These are phyloP conservation scores for Perccottus glenii DNA, from an alignment of 2,113 vertebrate species.

Conservation along the genomic window DNA sequence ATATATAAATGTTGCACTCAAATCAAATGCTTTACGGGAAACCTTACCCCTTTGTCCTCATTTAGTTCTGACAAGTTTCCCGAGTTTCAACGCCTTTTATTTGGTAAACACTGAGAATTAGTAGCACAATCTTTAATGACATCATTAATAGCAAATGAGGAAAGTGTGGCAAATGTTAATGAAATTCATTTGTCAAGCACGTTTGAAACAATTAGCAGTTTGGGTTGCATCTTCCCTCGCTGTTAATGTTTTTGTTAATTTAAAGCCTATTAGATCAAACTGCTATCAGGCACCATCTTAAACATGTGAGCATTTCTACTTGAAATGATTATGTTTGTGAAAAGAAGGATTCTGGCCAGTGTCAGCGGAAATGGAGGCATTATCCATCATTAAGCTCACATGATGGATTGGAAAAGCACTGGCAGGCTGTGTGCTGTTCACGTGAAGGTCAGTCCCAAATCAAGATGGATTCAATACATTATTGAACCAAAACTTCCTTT, in stretches of 20 bases:
- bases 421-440: slow-evolving; percentile 17
- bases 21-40: too few relatives aligned
- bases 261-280: slow-evolving; percentile 52
- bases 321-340: slow-evolving; percentile 32
- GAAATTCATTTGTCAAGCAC: slow-evolving; percentile 44
- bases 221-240: slow-evolving; percentile 23
- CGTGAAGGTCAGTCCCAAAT: slow-evolving; percentile 59
- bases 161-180: slow-evolving; percentile 47
- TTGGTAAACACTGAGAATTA: slow-evolving; percentile 12
- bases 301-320: slow-evolving; percentile 48
- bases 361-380: slow-evolving; percentile 17
- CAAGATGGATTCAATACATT: slow-evolving; percentile 55
- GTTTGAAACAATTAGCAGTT: slow-evolving; percentile 57
- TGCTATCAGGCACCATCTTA: slow-evolving; percentile 43
- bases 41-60: too few relatives aligned
- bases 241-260: slow-evolving; percentile 60
- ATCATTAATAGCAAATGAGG: slow-evolving; percentile 27
- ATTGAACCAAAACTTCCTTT: slow-evolving; percentile 63
- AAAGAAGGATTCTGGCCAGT: not conserved
- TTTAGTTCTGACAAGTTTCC: not conserved
- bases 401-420: slow-evolving; percentile 38
- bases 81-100: slow-evolving; percentile 4
- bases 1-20: too few relatives aligned
- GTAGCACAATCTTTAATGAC: slow-evolving; percentile 17
- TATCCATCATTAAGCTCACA: slow-evolving; percentile 45